Percentiles rank a stretch among this genome's conserved stretches.
phyloP scores from a whole-genome alignment of 2,888 invertebrate genomes.

The Psylliodes chrysocephalus region DNA sequence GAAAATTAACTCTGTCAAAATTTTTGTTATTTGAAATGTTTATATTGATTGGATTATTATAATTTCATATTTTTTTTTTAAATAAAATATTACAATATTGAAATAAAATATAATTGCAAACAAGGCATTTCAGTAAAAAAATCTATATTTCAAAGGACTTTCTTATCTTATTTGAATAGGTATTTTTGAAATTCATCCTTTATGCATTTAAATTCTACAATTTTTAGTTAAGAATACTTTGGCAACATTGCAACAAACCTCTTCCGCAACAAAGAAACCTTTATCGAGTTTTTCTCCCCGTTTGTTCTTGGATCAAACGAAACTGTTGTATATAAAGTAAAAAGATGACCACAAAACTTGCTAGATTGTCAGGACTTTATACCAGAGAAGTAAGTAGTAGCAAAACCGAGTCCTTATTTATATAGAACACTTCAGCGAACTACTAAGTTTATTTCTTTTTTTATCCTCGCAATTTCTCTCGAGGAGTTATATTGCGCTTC shows the following conservation, averaged over 20 bases:
- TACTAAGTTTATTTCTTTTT: conserved; percentile 38
- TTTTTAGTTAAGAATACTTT: too few species aligned
- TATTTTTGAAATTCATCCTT: too few species aligned
- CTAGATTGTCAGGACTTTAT: conserved; percentile 29
- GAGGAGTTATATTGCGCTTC: conserved; percentile 38
- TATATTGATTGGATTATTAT: too few species aligned
- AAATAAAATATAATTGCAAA: too few species aligned
- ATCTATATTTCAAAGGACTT: too few species aligned
- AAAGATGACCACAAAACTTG: conserved; percentile 30
- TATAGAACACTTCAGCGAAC: conserved; percentile 32
- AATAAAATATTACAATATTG: too few species aligned
- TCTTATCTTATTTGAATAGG: too few species aligned
- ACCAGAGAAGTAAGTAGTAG: conserved; percentile 26
- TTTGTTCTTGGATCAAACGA: conserved; percentile 2
- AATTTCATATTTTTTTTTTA: too few species aligned
- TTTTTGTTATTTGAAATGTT: too few species aligned
- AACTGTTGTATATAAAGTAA: conserved; percentile 17
- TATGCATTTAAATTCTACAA: too few species aligned
- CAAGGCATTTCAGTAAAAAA: too few species aligned
- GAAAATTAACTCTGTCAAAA: too few species aligned
- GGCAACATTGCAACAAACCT: not conserved
- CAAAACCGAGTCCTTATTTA: conserved; percentile 31
- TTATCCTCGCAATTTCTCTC: conserved; percentile 40
- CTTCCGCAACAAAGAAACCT: not conserved
- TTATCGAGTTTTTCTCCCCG: not conserved